phyloP scores from a whole-genome alignment of 2,113 vertebrate genomes.

The Pollachius pollachius region DNA sequence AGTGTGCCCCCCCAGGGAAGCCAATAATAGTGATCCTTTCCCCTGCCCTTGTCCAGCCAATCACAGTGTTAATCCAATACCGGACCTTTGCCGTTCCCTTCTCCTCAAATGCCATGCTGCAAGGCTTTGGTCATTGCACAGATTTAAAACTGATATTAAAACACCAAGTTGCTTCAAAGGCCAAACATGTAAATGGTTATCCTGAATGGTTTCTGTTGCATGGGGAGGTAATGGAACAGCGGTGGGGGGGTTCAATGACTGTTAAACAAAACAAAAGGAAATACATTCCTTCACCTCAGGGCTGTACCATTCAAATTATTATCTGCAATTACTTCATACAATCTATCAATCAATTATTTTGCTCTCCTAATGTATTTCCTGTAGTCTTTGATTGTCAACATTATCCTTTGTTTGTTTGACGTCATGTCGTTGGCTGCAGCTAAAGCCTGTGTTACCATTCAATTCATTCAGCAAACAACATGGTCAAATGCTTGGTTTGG shows the following conservation, averaged over 20 bases:
- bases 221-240: neutral
- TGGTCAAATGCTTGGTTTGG: no score
- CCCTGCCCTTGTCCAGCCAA: conserved; percentile 21
- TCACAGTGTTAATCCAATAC: conserved; percentile 43
- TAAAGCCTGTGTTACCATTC: no score
- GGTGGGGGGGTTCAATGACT: conserved; percentile 29
- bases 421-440: no score
- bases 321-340: no score
- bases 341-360: no score
- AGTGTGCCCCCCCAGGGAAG: conserved; percentile 20
- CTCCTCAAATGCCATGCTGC: conserved; percentile 51
- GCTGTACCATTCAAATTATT: no score
- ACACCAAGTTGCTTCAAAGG: conserved; percentile 55
- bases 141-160: conserved; percentile 56
- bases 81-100: conserved; percentile 40
- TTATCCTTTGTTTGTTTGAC: no score
- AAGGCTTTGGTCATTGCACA: neutral
- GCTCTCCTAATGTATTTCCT: no score
- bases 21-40: no score
- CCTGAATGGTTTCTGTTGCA: conserved; percentile 24
- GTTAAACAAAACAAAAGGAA: neutral
- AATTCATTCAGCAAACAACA: no score
- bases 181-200: conserved; percentile 54
- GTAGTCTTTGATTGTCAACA: no score
- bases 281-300: no score